Conservation (phyloP, 2,797 vertebrate genomes). For the Phylloscopus collybita region DNA sequence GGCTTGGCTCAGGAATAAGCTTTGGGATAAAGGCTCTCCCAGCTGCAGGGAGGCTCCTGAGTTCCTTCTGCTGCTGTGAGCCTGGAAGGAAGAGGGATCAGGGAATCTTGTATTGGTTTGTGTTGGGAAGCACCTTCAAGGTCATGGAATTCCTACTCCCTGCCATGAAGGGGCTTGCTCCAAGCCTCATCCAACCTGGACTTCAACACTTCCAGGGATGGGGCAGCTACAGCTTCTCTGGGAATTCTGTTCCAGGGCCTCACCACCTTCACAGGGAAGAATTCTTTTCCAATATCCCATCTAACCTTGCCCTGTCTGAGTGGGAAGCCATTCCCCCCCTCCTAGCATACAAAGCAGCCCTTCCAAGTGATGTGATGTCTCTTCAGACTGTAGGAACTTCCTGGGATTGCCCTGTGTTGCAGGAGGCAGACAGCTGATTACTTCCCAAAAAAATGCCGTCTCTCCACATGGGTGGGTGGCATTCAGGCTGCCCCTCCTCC, state of each 20-base stretch:
- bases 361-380: rapidly evolving
- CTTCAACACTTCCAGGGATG: neutral
- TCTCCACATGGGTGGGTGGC: neutral
- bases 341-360: neutral
- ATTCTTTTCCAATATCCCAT: neutral
- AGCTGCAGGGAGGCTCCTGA: neutral
- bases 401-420: neutral
- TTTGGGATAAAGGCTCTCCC: neutral
- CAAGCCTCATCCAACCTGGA: neutral
- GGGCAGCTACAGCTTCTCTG: neutral
- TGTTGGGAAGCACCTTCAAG: neutral
- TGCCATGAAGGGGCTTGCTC: neutral
- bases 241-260: neutral
- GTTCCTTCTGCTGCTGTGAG: neutral
- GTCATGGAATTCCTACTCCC: neutral
- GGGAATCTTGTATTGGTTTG: neutral
- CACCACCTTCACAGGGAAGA: neutral
- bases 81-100: neutral
- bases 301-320: neutral
- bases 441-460: neutral
- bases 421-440: neutral
- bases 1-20: neutral
- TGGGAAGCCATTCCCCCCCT: rapidly evolving
- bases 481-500: neutral
- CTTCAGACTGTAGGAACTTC: neutral